Conservation (phyloP, 2,888 invertebrate species). For the Chaitophorus viminalis region DNA sequence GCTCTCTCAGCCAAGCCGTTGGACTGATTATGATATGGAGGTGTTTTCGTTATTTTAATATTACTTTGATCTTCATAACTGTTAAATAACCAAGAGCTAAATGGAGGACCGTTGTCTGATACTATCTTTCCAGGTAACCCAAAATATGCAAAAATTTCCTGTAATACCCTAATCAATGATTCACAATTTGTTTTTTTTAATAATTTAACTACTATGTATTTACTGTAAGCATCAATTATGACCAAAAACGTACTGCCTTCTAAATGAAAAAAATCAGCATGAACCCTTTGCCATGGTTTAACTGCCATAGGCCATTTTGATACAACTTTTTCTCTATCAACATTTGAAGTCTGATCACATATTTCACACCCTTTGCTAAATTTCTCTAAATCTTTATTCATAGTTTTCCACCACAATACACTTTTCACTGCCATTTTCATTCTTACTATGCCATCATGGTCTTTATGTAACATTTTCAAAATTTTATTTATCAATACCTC, state of each 20-base stretch:
- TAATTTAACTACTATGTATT: neutral
- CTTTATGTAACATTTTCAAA: conserved; percentile 60
- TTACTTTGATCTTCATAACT: neutral
- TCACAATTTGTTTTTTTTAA: conserved; percentile 1
- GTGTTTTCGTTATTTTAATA: conserved; percentile 19
- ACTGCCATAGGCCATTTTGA: neutral
- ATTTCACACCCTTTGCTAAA: neutral
- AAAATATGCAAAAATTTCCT: neutral
- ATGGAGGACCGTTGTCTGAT: conserved; percentile 30
- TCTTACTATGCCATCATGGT: conserved; percentile 62
- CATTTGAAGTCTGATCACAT: conserved; percentile 9
- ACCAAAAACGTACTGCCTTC: conserved; percentile 1
- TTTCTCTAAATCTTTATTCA: conserved; percentile 24
- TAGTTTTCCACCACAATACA: conserved; percentile 61
- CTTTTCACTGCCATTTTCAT: conserved; percentile 57
- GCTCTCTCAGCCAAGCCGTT: conserved; percentile 16
- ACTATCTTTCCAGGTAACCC: conserved; percentile 17
- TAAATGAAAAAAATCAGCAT: conserved; percentile 19
- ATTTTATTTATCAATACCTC: conserved; percentile 36
- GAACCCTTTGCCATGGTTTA: neutral
- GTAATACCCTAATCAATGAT: neutral
- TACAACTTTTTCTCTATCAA: neutral
- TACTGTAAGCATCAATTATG: neutral
- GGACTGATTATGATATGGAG: conserved; percentile 32
- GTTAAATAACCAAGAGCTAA: neutral